Conservation (phyloP, 2,113 vertebrate species). For the Pachyramphus minor region DNA sequence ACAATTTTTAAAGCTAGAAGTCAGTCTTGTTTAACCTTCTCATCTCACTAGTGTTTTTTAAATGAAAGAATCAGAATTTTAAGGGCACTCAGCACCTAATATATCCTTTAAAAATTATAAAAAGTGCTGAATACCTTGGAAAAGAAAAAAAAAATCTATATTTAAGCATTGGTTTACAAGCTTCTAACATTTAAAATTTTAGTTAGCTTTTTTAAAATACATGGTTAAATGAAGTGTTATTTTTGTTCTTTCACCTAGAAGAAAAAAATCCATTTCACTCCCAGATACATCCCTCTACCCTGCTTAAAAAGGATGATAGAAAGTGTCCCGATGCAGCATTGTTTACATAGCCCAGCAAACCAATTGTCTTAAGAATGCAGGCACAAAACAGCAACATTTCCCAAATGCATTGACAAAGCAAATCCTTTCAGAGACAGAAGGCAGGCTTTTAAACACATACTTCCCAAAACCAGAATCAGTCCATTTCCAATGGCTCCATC, state of each 20-base stretch:
- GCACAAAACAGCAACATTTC: neutral
- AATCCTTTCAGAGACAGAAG: neutral
- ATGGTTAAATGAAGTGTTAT: neutral
- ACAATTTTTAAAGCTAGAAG: neutral
- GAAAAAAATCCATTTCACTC: neutral
- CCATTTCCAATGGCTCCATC: neutral
- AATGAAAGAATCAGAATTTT: neutral
- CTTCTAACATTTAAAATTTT: neutral
- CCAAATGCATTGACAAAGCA: neutral
- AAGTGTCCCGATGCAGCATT: neutral
- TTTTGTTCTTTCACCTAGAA: neutral
- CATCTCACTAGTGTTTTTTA: neutral
- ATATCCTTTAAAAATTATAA: neutral
- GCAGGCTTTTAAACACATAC: neutral
- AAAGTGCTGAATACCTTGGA: neutral
- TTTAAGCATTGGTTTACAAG: neutral
- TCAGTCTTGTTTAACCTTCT: neutral
- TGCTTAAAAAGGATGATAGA: neutral
- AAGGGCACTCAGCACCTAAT: neutral
- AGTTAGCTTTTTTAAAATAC: neutral
- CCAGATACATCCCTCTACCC: neutral
- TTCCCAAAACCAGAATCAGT: neutral
- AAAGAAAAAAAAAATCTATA: neutral
- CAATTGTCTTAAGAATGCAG: neutral
- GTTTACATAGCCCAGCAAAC: neutral